Evolutionary conservation across 2,888 invertebrate genomes (phyloP), one percentile per base, ranked within the genome.

Genomic region (Pyrochroa serraticornis): DNA sequence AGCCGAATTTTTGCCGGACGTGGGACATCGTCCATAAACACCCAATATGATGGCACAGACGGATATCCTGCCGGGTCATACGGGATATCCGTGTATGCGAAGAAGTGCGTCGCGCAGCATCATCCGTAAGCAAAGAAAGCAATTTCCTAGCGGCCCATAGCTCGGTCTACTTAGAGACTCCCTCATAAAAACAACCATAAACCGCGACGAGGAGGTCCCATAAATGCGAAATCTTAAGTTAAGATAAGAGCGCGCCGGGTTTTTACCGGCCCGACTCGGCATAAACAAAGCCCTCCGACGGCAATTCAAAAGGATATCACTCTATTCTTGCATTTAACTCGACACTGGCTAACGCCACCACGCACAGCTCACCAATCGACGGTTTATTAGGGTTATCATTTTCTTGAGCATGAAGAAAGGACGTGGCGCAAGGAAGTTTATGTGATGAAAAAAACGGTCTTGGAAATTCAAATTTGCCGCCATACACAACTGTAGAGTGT

Each of bases 141-240:
- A 56, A 56, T 56, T 56, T 56, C 38, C 56, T 37, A 32, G 33
- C 31, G 22, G 36, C 42, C 55, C 48, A 43, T 48, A 39, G 50
- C 56, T 8, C 38, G 50, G 56, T 44, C 49, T 53, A 49, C 49
- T 58, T 58, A 54, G 35, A 14, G 36, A 36, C 49, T 2, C 36
- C 9, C 39, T 50, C 58, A 41, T 62, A 64, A 65, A 65, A 62
- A 60, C 56, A 52, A 54, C 52, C 58, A 60, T 63, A 63, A 63
- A 63, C 50, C 52, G 60, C 52, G 59, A 63, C 64, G 58, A 57
- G 58, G 32, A 50, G 48, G 57, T 54, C 57, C 56, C 57, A 60
- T 62, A 61, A 65, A 65, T 58, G 65, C 59, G 58, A 63, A 65
- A 59, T 59, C 58, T 60, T 52, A 53, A 59, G 14, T 51, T 50